Percentiles rank a stretch among this genome's conserved stretches.
Evolutionary conservation across 1,140 invertebrate genomes (phyloP).

Genomic region (Ips nitidus): DNA sequence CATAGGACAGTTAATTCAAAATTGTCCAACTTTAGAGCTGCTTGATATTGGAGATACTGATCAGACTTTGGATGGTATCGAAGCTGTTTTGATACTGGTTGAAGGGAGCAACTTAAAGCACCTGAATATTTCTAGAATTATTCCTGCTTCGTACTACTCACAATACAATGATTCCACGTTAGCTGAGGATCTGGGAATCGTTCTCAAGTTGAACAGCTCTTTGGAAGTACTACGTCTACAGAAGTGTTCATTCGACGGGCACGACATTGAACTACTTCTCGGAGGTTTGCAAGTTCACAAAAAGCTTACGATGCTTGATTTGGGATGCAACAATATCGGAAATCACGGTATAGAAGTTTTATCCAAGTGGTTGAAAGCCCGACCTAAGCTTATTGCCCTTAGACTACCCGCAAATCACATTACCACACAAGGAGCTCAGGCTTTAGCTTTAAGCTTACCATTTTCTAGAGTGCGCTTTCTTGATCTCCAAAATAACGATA

Average conservation of each 20-base stretch:
- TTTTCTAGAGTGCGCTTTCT: constrained; percentile 57
- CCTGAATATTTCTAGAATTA: constrained; percentile 59
- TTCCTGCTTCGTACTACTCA: constrained; percentile 49
- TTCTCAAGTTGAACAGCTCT: constrained; percentile 51
- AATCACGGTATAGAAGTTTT: constrained; percentile 58
- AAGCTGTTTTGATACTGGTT: constrained; percentile 41
- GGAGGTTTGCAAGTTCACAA: constrained; percentile 55
- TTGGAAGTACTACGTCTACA: constrained; percentile 60
- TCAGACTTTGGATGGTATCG: constrained; percentile 56
- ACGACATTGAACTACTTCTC: constrained; percentile 59
- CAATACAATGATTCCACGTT: constrained; percentile 46
- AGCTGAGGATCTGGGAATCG: constrained; percentile 45
- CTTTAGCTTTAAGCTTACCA: constrained; percentile 56
- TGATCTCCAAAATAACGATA: constrained; percentile 51
- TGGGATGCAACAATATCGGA: constrained; percentile 60
- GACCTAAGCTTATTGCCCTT: constrained; percentile 54
- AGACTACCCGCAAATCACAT: constrained; percentile 60
- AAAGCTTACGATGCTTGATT: constrained; percentile 57
- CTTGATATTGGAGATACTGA: constrained; percentile 60
- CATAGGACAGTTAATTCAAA: constrained; percentile 54
- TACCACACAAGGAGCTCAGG: constrained; percentile 55
- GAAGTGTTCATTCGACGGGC: constrained; percentile 58
- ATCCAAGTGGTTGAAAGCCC: constrained; percentile 55
- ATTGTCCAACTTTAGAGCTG: constrained; percentile 53
- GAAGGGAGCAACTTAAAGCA: constrained; percentile 54